Conservation (phyloP, 2,113 vertebrate species). For the Atractosteus spatula region DNA sequence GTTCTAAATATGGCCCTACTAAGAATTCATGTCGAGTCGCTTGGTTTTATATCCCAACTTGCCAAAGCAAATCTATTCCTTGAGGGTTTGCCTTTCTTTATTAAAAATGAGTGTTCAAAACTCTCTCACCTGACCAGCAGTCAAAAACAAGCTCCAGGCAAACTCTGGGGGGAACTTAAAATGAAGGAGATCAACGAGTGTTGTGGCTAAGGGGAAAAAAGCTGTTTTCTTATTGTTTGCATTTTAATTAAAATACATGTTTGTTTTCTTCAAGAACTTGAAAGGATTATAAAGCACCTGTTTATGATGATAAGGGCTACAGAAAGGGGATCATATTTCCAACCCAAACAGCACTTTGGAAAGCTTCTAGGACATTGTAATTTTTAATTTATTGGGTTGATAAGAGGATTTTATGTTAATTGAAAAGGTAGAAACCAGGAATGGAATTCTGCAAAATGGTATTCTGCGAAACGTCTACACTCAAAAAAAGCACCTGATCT, state of each 20-base stretch:
- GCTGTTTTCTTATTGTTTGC: constrained; percentile 30
- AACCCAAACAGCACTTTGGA: too few species aligned
- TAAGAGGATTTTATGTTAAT: too few species aligned
- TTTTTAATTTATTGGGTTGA: too few species aligned
- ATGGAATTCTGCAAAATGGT: too few species aligned
- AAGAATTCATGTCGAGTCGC: neutral
- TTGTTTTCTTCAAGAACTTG: constrained; percentile 43
- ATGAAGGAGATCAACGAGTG: too few species aligned
- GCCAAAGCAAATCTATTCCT: neutral
- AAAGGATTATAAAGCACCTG: constrained; percentile 39
- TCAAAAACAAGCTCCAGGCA: neutral
- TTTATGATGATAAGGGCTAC: constrained; percentile 24
- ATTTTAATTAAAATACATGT: constrained; percentile 46
- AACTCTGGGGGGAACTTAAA: neutral
- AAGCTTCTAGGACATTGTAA: too few species aligned
- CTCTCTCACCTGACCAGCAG: neutral
- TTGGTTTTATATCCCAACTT: neutral
- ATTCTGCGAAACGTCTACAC: too few species aligned
- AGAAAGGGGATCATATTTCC: neutral
- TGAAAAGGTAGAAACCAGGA: too few species aligned
- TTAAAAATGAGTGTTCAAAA: neutral
- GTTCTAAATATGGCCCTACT: neutral
- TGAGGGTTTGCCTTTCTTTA: neutral
- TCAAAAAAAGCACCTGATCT: too few species aligned
- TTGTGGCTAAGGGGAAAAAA: too few species aligned